These are phyloP conservation scores for human DNA, from an alignment of 2,113 vertebrate genomes.

Conservation along the genomic window DNA sequence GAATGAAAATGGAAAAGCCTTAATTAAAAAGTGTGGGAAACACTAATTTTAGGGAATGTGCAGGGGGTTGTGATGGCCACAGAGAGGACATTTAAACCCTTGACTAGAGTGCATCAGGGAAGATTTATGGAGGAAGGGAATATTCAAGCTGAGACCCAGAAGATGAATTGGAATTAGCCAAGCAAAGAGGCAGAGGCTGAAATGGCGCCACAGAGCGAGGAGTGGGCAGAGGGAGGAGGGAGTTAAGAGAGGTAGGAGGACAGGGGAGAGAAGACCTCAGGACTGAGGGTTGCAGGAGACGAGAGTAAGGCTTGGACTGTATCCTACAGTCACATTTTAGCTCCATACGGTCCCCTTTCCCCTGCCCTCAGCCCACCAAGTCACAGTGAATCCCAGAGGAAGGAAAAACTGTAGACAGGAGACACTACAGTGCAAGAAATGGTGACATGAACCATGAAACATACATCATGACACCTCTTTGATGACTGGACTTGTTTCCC, in stretches of 20 bases:
- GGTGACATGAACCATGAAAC: neutral
- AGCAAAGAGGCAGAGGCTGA: neutral
- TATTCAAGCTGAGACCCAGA: neutral
- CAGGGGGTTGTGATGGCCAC: neutral
- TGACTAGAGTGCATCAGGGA: neutral
- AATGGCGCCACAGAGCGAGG: too few species aligned
- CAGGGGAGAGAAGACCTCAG: neutral
- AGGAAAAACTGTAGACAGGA: neutral
- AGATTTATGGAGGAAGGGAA: neutral
- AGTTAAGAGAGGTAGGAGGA: too few species aligned
- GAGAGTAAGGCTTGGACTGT: accelerated
- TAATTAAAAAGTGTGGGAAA: neutral
- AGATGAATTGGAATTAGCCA: neutral
- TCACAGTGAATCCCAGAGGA: neutral
- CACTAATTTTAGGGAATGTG: neutral
- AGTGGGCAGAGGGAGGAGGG: neutral
- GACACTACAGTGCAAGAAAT: neutral
- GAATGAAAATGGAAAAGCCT: neutral
- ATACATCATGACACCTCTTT: accelerated
- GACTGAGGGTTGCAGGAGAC: neutral
- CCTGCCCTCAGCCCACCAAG: neutral
- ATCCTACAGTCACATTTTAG: neutral
- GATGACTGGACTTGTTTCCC: neutral
- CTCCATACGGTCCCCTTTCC: neutral
- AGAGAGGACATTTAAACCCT: neutral